Base-by-base conservation (phyloP, 2,797 vertebrate genomes). In the Microhierax caerulescens region DNA sequence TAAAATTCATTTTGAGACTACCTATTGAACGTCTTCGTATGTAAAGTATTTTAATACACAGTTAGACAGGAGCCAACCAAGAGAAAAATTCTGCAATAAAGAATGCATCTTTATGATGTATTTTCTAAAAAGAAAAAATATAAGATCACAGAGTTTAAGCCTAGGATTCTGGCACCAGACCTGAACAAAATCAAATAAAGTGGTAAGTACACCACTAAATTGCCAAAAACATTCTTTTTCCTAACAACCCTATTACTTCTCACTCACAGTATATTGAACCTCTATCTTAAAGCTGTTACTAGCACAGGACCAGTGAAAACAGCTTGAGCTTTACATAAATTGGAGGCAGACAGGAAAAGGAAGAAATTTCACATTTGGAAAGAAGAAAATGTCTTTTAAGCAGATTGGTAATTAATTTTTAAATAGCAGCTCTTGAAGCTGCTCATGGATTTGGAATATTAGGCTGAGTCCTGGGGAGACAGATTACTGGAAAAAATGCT, bases 321-420 rank as follows among this genome's bases (percentile, higher is more conserved):
- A 76, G 32, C 36, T 72, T 82, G n/a, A 70, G 48, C 37, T 92
- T 95, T 85, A 57, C 16, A 32, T 78, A 65, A 57, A 88, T 89
- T 73, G 75, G 51, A 73, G 34, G 15, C 47, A 72, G 32, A 50
- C 45, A 75, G 56, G 37, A 80, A 85, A 81, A 92, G 24, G 67
- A 85, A 93, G 50, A 45, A 61, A 39, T 18, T 28, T 85, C 70
- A 74, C 30, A 45, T 92, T 86, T 90, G 45, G 30, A 93, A 95
- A 85, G 77, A 90, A 80, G 51, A 78, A 65, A 80, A 87, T 77
- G 59, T 59, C 75, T 86, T 90, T 78, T 73, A 92, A 75, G 43
- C 36, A 94, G 80, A 76, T 78, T 75, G 72, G 61, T 96, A 95
- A 97, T 95, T 96, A 93, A 81, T 93, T 97, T 94, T 94, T 94